Base-by-base conservation (phyloP, 2,113 vertebrate genomes). In the Antechinus stuartii region DNA sequence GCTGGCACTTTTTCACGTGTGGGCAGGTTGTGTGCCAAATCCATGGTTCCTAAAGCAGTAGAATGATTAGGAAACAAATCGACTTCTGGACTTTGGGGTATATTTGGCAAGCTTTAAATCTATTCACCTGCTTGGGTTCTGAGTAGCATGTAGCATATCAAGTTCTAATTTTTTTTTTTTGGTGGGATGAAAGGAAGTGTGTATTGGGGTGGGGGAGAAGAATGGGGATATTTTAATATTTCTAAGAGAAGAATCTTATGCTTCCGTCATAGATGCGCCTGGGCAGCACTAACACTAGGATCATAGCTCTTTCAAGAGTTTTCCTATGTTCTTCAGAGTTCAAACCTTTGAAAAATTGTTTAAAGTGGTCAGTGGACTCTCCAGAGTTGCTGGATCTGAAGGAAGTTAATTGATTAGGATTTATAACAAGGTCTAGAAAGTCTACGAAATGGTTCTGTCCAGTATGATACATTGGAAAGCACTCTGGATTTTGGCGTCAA, bases 391-490 rank as follows among this genome's bases (percentile, higher is more conserved):
- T 68, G 53, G 46, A 26, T 95, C 61, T 35, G 27, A 52, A 84
- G 54, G 92, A 89, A 76, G 19, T 25, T 52, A 76, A 26, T 2
- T 6, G 26, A 4, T 16, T 7, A 76, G 89, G 5, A 42, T 95
- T 96, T 90, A 90, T 95, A 93, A 54, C 30, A 57, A 49, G 0
- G 6, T 42, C 92, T 97, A 54, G 46, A 93, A 92, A 93, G 30
- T 1, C 7, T 35, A 90, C 57, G 12, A 68, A 57, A 94, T 93
- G 91, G 26, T 93, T 94, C 92, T 46, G 25, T 84, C 54, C 27
- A 95, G 30, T 68, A 94, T 92, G 26, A 90, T 35, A n/a, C 92
- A 26, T 54, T 54, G 35, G 55, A n/a, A 55, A 94, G 25, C 9
- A 47, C 9, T 91, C 35, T 42, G 35, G 68, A 76, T 76, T 42